Evolutionary conservation across 2,797 vertebrate species (phyloP), one percentile per base, ranked within the genome.

Genomic region (Melanotaenia pygmaea): DNA sequence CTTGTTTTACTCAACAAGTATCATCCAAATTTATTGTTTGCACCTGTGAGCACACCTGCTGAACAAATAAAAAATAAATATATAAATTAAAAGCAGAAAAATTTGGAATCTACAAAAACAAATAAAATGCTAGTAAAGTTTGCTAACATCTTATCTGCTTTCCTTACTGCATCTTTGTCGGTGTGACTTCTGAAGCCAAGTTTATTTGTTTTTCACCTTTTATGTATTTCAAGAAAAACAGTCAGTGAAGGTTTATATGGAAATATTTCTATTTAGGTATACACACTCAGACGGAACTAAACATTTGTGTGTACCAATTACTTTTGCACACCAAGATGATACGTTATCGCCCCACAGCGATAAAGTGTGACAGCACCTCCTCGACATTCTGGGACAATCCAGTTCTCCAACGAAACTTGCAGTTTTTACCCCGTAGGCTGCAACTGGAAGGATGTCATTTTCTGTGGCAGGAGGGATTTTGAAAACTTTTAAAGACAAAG

Each of bases 41-140:
- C 66, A 60, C 54, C 70, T 32, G 14, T 37, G 45, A 70, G 66
- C 22, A 56, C 47, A 43, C 22, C 50, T 45, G 65, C 54, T 47
- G 47, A 70, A 80, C 60, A 79, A 74, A 75, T 69, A 73, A 35
- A 70, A 51, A 10, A 50, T 12, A 59, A 74, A 77, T 60, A 58
- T 10, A 70, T 72, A 40, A 70, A 79, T 75, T 74, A 78, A 47
- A 9, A 20, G 43, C 43, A 45, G 18, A n/a, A 47, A n/a, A n/a
- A 38, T 12, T 18, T n/a, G 7, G 2, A n/a, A 47, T n/a, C 7
- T 47, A n/a, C 20, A n/a, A 47, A 47, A 47, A 10, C 16, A 18
- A 5, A 47, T 47, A n/a, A n/a, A 8, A 47, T 47, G 18, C 20
- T 6, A 45, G 1, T 30, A 30, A 45, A 45, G 20, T n/a, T 47